Evolutionary conservation across 2,888 invertebrate species (phyloP).

Genomic region (Plagiodera versicolora): DNA sequence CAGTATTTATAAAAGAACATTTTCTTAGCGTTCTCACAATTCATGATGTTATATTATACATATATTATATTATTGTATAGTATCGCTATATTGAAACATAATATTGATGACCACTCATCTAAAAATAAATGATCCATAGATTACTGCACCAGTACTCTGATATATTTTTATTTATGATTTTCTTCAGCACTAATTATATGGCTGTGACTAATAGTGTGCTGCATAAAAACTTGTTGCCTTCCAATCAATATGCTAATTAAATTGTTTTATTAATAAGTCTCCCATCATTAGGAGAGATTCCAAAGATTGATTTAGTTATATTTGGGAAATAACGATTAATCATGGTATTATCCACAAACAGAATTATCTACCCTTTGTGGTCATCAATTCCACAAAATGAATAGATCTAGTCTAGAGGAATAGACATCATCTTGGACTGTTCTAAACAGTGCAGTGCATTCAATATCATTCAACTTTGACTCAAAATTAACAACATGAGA

Average conservation of each 20-base stretch:
- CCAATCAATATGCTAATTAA: slow-evolving; percentile 13
- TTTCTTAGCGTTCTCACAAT: no score
- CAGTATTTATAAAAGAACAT: no score
- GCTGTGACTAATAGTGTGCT: not conserved
- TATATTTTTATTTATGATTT: not conserved
- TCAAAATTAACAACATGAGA: no score
- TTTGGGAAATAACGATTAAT: not conserved
- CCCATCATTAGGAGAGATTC: not conserved
- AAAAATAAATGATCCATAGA: not conserved
- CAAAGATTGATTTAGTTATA: not conserved
- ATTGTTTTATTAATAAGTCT: slow-evolving; percentile 7
- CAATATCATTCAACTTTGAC: no score
- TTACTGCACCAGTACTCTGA: not conserved
- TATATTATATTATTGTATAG: no score
- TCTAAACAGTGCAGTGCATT: no score
- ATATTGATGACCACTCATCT: not conserved
- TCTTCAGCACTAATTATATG: slow-evolving; percentile 7
- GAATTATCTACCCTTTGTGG: no score
- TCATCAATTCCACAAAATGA: no score
- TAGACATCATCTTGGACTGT: no score
- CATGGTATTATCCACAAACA: not conserved
- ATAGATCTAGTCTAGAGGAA: no score
- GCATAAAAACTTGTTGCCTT: slow-evolving; percentile 1
- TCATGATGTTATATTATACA: no score
- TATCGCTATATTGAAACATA: not conserved